These are phyloP conservation scores for Hymenochirus boettgeri DNA, from an alignment of 2,113 vertebrate species.

Conservation along the genomic window DNA sequence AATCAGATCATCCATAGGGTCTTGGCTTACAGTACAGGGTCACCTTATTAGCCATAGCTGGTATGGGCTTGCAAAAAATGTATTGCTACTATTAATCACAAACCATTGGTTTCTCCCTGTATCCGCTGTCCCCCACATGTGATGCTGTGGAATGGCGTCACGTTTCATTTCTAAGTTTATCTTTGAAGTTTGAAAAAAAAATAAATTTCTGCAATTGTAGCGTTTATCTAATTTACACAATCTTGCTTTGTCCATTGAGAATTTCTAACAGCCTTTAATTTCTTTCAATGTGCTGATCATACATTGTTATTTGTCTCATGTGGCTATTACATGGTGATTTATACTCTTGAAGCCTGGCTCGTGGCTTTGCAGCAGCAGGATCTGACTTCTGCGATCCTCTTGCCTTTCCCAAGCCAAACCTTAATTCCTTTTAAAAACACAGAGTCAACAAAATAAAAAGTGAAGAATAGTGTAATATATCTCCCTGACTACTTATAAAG, in stretches of 20 bases:
- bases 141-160: no score
- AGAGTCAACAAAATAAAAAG: conserved; percentile 16
- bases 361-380: conserved; percentile 21
- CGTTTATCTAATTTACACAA: conserved; percentile 20
- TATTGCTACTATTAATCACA: no score
- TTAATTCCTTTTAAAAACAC: conserved; percentile 15
- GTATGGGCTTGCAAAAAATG: no score
- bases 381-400: not conserved
- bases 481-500: conserved; percentile 5
- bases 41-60: no score
- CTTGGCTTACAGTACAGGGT: no score
- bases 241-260: conserved; percentile 10
- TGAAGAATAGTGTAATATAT: conserved; percentile 21
- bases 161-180: no score
- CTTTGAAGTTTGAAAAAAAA: no score
- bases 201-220: conserved; percentile 6
- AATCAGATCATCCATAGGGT: no score
- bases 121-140: no score
- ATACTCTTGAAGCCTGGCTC: conserved; percentile 9
- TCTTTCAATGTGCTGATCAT: conserved; percentile 15
- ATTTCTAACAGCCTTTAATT: conserved; percentile 15
- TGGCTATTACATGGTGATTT: conserved; percentile 35
- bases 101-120: no score
- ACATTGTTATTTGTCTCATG: conserved; percentile 26
- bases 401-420: not conserved